Base-by-base conservation (phyloP, 2,113 vertebrate genomes). In the Eira barbara region DNA sequence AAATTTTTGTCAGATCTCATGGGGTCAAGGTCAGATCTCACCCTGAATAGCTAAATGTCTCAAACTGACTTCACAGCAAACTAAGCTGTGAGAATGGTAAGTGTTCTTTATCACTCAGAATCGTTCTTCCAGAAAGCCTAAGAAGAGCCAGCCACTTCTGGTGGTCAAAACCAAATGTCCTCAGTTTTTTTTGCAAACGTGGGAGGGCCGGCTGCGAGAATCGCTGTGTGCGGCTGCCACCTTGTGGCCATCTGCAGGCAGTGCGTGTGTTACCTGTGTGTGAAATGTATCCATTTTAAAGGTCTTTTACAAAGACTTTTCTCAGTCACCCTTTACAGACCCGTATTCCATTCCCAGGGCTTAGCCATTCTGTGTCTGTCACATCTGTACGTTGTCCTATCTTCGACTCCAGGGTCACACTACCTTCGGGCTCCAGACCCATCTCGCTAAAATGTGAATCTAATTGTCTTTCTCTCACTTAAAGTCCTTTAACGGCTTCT, bases 211-310 rank as follows among this genome's bases (percentile, higher is more conserved):
- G 82, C 65, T 0, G 2, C 14, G 18, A 1, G 81, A 47, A 36
- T 18, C 27, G 7, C 73, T 96, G 42, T 88, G 20, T 65, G 59
- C 47, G 45, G 29, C 95, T 96, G 97, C 97, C 97, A 87, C 81
- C 97, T 36, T 34, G 88, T 94, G 98, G 97, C 67, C 34, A n/a
- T 27, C 1, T 14, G 4, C 2, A 0, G 76, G 80, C 45, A 92
- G 11, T 76, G 80, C 25, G 0, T 20, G 25, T 39, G 71, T 34
- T 8, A 31, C 47, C 42, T 81, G 63, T n/a, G 21, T 67, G 45
- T 47, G 67, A 59, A 76, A 36, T 31, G n/a, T 0, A 15, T 20
- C 74, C 0, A 7, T 59, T 76, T 67, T 21, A 57, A 74, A 92
- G 42, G n/a, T 25, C 13, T 94, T 93, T 27, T 59, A 4, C 42